These are phyloP conservation scores for Mythimna pallens DNA, from an alignment of 2,888 invertebrate genomes.

Conservation along the genomic window DNA sequence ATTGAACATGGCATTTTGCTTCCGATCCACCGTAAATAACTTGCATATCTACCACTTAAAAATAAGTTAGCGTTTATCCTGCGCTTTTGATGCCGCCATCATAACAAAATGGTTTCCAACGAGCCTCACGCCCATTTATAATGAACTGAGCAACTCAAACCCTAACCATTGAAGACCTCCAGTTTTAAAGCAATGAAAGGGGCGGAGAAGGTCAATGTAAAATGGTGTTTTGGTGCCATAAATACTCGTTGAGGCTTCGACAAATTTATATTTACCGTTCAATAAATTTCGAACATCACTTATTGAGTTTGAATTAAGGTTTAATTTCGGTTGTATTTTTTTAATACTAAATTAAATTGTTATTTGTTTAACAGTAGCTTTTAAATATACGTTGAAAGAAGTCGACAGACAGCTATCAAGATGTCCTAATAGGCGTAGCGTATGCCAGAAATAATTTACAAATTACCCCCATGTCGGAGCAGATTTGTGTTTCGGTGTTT, in stretches of 20 bases:
- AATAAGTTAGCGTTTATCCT: conserved; percentile 84
- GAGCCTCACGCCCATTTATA: conserved; percentile 63
- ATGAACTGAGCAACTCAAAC: conserved; percentile 60
- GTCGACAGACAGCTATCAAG: conserved; percentile 89
- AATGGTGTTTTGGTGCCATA: conserved; percentile 78
- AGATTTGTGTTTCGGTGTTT: conserved; percentile 57
- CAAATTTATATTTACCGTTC: conserved; percentile 66
- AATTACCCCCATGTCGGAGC: conserved; percentile 79
- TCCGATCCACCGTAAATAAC: conserved; percentile 85
- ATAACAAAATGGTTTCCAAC: conserved; percentile 78
- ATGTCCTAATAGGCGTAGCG: conserved; percentile 88
- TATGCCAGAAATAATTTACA: conserved; percentile 88
- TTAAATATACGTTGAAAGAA: conserved; percentile 90
- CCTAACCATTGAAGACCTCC: conserved; percentile 23
- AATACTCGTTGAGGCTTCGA: conserved; percentile 79
- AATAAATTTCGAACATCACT: conserved; percentile 40
- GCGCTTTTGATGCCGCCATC: conserved; percentile 75
- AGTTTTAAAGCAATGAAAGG: conserved; percentile 25
- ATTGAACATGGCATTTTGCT: conserved; percentile 83
- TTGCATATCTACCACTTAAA: conserved; percentile 83
- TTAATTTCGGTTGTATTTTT: conserved; percentile 59
- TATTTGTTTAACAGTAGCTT: conserved; percentile 77
- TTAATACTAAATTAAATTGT: not conserved
- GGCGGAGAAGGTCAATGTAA: conserved; percentile 68
- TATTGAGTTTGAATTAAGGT: conserved; percentile 67